These are phyloP conservation scores for Cephus nigrinus DNA, from an alignment of 2,888 invertebrate species.

Conservation along the genomic window DNA sequence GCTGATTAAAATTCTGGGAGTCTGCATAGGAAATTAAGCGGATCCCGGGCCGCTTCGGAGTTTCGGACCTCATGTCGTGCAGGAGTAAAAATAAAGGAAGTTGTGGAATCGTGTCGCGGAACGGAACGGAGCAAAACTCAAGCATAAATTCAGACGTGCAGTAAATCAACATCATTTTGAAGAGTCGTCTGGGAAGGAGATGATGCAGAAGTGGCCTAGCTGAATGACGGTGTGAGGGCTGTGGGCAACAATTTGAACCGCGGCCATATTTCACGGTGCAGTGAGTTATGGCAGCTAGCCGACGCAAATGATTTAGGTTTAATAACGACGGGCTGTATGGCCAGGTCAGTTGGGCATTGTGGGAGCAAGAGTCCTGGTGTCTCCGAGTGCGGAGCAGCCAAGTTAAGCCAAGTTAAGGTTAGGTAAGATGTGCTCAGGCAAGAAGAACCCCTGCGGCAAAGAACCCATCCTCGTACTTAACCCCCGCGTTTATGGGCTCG, in stretches of 20 bases:
- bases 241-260: constrained; percentile 61
- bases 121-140: not conserved
- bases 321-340: constrained; percentile 53
- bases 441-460: constrained; percentile 22
- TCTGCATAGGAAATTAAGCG: not conserved
- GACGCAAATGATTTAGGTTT: constrained; percentile 65
- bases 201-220: constrained; percentile 27
- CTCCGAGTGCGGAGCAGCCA: constrained; percentile 9
- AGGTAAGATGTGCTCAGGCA: not conserved
- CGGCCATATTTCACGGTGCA: constrained; percentile 61
- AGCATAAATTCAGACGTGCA: constrained; percentile 40
- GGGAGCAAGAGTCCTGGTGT: constrained; percentile 26
- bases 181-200: constrained; percentile 40
- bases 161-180: constrained; percentile 56
- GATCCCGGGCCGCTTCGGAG: not conserved
- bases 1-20: not conserved
- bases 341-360: constrained; percentile 61
- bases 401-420: constrained; percentile 8
- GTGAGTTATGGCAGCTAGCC: constrained; percentile 60
- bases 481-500: constrained; percentile 18
- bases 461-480: constrained; percentile 8
- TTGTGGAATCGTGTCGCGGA: not conserved
- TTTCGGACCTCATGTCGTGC: not conserved
- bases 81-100: not conserved
- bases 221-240: constrained; percentile 33